Evolutionary conservation across 2,113 vertebrate genomes (phyloP), one percentile per base, ranked within the genome.

Genomic region (Eptesicus fuscus): DNA sequence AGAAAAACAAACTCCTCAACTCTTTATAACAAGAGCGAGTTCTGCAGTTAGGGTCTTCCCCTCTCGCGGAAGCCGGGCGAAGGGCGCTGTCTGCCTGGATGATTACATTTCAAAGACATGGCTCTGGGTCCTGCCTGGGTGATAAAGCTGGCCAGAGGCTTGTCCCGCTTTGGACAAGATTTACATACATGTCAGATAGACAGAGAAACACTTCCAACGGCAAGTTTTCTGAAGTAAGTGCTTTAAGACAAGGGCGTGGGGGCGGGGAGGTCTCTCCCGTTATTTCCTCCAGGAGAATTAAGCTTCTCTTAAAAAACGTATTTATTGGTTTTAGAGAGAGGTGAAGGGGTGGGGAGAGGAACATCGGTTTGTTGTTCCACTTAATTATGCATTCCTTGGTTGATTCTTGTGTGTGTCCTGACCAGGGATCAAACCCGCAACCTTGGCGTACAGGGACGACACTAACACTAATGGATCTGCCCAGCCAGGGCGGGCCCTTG

Each of bases 111-210:
- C 61, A 70, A 42, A 93, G 61, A 47, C 7, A 67, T 40, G 40
- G 23, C 79, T 32, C 28, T 76, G 13, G 10, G 53, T 74, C 79
- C 82, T 67, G 22, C 51, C 13, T 47, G 40, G 23, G 63, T 47
- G 28, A 3, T 18, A 74, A 61, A 79, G 5, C 37, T 53, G n/a
- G 69, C 77, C 47, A 63, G 74, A 56, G 30, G 35, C 32, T 90
- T 74, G 67, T 25, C 17, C 40, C 74, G 13, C 18, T 76, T 96
- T 88, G 71, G 42, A 83, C 71, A 85, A 74, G 63, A 74, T 61
- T 71, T n/a, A 67, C 32, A n/a, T 47, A 35, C 12, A 47, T 88
- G 91, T 86, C 74, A 69, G 22, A 85, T 53, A 85, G 53, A 80
- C n/a, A 30, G 14, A 59, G 94, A 69, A 91, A 16, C 13, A 35